Base-by-base conservation (phyloP, 2,113 vertebrate genomes). In the Malurus elegans region DNA sequence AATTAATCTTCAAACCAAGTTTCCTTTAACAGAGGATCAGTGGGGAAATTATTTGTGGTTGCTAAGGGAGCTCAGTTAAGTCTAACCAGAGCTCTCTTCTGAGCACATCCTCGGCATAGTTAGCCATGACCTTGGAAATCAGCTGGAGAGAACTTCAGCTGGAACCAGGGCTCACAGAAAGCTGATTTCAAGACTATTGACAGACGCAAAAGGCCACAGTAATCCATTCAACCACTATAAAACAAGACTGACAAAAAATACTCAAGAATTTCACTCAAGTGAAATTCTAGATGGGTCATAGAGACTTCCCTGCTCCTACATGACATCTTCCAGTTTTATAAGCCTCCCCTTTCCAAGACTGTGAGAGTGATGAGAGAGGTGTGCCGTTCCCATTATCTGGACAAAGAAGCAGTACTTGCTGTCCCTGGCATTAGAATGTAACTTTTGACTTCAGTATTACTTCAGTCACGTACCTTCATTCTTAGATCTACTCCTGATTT, bases 1-100 rank as follows among this genome's bases (percentile, higher is more conserved):
- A 93, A 92, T 88, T 78, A 78, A 86, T 88, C 79, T 90, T 93
- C 67, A 95, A 92, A 86, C 31, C 20, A 64, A 70, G 28, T 66
- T 91, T 81, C 17, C 21, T 87, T 79, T 90, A 93, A 85, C 23
- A 87, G 57, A 69, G 4, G 69, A 25, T 6, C 19, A 56, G 18
- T 54, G 29, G 45, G 50, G 42, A 91, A 79, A 82, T 69, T 72
- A 79, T 54, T 54, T 20, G 12, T 0, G 3, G 38, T 69, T 91
- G 38, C 82, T 87, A 79, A 61, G 74, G 54, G 61, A 84, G 36
- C 9, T 81, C 82, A 36, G 57, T 47, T 64, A 69, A 72, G 13
- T 36, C 81, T 87, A 73, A 82, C 38, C 56, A 73, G 62, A 90
- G 12, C 26, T 82, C 38, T 50, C 45, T 19, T 91, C 34, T 23